phyloP scores from a whole-genome alignment of 2,888 invertebrate genomes.

The Tetanocera ferruginea region DNA sequence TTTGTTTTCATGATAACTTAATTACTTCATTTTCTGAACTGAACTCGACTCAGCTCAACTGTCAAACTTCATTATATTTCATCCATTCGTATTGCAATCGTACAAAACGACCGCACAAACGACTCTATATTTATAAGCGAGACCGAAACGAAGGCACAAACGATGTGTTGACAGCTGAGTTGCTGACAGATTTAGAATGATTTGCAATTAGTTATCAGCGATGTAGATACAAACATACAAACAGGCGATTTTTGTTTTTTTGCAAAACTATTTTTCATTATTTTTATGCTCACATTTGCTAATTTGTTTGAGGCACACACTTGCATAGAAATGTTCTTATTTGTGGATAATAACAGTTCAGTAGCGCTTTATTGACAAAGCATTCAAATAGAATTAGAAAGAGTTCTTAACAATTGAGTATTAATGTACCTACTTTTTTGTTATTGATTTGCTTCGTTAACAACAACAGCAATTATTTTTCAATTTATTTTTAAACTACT shows the following conservation, averaged over 20 bases:
- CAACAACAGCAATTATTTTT: no score
- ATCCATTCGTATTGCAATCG: background rate
- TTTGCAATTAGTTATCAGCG: constrained; percentile 45
- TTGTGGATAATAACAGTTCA: no score
- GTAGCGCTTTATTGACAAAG: no score
- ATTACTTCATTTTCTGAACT: constrained; percentile 63
- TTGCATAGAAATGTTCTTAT: no score
- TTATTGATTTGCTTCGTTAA: no score
- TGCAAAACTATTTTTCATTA: background rate
- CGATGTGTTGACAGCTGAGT: constrained; percentile 38
- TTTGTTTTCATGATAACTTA: constrained; percentile 53
- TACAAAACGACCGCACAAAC: background rate
- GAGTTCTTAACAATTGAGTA: no score
- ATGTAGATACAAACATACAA: background rate
- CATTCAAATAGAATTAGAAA: no score
- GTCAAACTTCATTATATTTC: constrained; percentile 34
- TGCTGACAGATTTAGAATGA: constrained; percentile 51
- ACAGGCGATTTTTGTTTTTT: background rate
- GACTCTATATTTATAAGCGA: background rate
- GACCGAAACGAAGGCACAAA: background rate
- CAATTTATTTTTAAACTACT: no score
- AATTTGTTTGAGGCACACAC: background rate
- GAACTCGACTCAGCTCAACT: constrained; percentile 41
- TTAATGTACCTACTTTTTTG: no score
- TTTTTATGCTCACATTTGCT: background rate